Evolutionary conservation across 2,797 vertebrate genomes (phyloP), one percentile per base, ranked within the genome.

Genomic region (Acridotheres tristis): DNA sequence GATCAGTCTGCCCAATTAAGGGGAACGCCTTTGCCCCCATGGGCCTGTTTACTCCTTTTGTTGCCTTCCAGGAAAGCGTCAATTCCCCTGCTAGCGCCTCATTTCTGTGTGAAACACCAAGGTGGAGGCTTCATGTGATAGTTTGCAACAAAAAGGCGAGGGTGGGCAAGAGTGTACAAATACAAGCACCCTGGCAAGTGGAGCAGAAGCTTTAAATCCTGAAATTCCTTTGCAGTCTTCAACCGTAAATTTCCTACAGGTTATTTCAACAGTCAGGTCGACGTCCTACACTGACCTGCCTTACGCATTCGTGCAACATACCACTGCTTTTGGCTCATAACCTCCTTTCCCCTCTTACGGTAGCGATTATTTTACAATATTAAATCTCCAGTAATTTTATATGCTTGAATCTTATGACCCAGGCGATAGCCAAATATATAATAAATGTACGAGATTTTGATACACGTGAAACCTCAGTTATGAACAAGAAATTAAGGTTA

Each of bases 171-270:
- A 96, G 96, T 96, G 91, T 95, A 85, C 98, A 97, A 97, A 92
- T 89, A 77, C 83, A 88, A 96, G 96, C 85, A 74, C 90, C 93
- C 94, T 74, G 95, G 73, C 87, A 96, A 97, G 77, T 93, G 91
- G 96, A 96, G 96, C 94, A 97, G 96, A 97, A 97, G 95, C 91
- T 96, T 88, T 85, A 97, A 95, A 96, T 88, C 96, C 96, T 97
- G 95, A 96, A 90, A 98, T 98, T 98, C 97, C 98, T 98, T 96
- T 96, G 97, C 96, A 95, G 97, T 96, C 96, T 95, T 97, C 97
- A 97, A 97, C 96, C 96, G 96, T 98, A 97, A 97, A 98, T 97
- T 97, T 95, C 93, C 93, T 94, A 97, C 91, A 89, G 94, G 95
- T 96, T 97, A 96, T 97, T 97, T 97, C 96, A 97, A 95, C 82